Conservation (phyloP, 2,113 vertebrate species). For the Neoarius graeffei region DNA sequence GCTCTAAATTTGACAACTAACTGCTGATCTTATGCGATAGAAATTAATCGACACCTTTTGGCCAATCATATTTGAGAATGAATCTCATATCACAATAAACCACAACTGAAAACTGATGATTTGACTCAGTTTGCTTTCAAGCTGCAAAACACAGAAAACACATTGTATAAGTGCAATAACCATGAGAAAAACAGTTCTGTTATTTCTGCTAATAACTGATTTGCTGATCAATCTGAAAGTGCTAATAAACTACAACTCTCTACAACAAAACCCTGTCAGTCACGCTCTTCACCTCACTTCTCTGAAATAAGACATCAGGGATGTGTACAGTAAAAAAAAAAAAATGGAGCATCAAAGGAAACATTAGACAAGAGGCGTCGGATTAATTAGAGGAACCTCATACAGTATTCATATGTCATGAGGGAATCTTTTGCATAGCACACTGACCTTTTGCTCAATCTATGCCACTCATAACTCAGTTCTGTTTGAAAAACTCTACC, state of each 20-base stretch:
- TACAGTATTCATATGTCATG: too few species aligned
- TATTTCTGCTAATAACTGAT: neutral
- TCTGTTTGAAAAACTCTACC: neutral
- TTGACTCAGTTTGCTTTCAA: neutral
- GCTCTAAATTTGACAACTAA: neutral
- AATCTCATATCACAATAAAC: neutral
- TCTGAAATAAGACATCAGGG: neutral
- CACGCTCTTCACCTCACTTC: neutral
- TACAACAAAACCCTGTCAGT: neutral
- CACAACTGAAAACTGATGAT: neutral
- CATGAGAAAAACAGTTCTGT: neutral
- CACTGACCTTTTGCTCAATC: neutral
- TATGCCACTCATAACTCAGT: neutral
- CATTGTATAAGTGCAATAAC: neutral
- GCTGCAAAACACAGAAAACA: neutral
- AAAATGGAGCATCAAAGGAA: neutral
- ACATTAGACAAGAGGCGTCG: neutral
- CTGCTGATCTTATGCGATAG: neutral
- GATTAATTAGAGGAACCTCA: neutral
- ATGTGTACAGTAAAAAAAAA: neutral
- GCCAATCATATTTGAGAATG: neutral
- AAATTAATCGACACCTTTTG: neutral
- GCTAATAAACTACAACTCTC: neutral
- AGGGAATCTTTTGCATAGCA: neutral
- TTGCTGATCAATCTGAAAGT: neutral